phyloP scores from a whole-genome alignment of 1,140 invertebrate genomes.

The Drosophila melanica region DNA sequence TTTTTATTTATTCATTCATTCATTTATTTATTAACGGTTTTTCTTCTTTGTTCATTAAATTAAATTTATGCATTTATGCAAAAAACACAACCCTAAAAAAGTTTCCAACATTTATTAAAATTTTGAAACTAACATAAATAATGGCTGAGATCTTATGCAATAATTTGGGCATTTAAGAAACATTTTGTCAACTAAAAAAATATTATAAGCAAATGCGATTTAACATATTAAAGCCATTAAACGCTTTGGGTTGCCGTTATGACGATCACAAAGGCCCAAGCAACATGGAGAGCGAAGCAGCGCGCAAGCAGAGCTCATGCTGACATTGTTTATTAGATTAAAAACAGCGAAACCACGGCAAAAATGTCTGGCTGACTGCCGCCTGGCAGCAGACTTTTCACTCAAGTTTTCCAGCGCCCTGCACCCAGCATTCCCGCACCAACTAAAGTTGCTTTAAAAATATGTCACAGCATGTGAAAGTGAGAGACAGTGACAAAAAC shows the following conservation, averaged over 20 bases:
- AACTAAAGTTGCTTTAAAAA: conserved; percentile 60
- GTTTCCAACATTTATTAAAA: conserved; percentile 17
- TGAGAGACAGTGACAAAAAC: conserved; percentile 73
- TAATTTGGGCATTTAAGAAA: conserved; percentile 12
- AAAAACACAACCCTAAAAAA: background rate
- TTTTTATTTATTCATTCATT: too few relatives aligned
- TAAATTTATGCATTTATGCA: background rate
- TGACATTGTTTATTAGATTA: conserved; percentile 76
- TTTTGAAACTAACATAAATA: conserved; percentile 17
- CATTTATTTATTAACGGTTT: background rate
- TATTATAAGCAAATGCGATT: conserved; percentile 40
- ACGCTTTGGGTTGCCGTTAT: conserved; percentile 23
- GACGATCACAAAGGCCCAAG: conserved; percentile 28
- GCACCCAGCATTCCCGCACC: background rate
- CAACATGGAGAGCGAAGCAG: conserved; percentile 44
- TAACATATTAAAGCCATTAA: conserved; percentile 77
- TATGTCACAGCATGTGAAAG: conserved; percentile 79
- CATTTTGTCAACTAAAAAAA: conserved; percentile 28
- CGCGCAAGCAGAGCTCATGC: conserved; percentile 52
- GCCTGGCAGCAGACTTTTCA: conserved; percentile 50
- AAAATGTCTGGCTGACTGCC: conserved; percentile 60
- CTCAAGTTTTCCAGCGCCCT: conserved; percentile 25
- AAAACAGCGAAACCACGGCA: conserved; percentile 42
- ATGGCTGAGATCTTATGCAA: conserved; percentile 8
- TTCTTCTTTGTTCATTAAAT: background rate